Percentiles rank a stretch among this genome's conserved stretches.
Conservation (phyloP, 1,140 invertebrate species). For the Eufriesea mexicana region DNA sequence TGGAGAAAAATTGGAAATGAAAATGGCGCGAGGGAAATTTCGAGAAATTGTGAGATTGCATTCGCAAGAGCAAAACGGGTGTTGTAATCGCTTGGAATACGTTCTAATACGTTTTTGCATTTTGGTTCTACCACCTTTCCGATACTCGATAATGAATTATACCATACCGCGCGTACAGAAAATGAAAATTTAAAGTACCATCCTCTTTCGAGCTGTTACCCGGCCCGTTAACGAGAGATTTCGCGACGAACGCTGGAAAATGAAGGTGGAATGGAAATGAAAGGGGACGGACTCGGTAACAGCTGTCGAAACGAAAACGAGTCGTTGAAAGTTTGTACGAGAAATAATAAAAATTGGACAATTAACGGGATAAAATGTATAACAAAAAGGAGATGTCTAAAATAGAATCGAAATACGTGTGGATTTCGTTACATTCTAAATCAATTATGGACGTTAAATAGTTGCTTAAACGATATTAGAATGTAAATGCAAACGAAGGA, state of each 20-base stretch:
- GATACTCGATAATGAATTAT: neutral
- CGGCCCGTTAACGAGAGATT: neutral
- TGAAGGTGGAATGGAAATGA: neutral
- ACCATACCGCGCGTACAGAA: neutral
- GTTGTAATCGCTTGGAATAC: neutral
- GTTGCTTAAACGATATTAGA: constrained; percentile 67
- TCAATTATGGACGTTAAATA: constrained; percentile 71
- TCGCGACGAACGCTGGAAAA: neutral
- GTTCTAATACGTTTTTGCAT: neutral
- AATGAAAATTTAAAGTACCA: neutral
- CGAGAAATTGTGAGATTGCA: neutral
- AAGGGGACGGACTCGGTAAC: neutral
- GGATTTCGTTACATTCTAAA: constrained; percentile 34
- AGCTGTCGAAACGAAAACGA: no score
- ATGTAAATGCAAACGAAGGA: constrained; percentile 45
- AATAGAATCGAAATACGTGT: constrained; percentile 11
- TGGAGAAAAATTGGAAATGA: neutral
- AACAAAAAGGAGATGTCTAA: constrained; percentile 2
- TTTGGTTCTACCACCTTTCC: neutral
- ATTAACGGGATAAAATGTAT: neutral
- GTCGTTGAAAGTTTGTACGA: neutral
- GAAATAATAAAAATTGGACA: neutral
- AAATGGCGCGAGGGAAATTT: neutral
- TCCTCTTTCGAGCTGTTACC: neutral
- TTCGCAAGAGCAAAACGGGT: neutral